Percentiles rank a stretch among this genome's conserved stretches.
phyloP scores from a whole-genome alignment of 2,113 vertebrate genomes.

The Puntigrus tetrazona region DNA sequence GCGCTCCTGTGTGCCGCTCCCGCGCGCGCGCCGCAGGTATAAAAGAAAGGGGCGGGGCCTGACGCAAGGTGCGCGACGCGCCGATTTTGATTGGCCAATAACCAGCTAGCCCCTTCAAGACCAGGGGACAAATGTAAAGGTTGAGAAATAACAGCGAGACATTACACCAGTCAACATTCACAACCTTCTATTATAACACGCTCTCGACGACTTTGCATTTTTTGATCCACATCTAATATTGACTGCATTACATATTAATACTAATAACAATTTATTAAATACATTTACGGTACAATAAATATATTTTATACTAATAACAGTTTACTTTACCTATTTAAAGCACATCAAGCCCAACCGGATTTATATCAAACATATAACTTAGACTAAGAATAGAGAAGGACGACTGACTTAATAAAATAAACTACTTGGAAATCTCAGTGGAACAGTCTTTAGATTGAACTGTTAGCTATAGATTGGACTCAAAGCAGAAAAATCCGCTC shows the following conservation, averaged over 20 bases:
- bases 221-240: too few species aligned
- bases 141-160: background rate
- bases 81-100: background rate
- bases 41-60: background rate
- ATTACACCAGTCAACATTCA: too few species aligned
- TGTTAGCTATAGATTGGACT: background rate
- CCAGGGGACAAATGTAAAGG: background rate
- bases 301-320: too few species aligned
- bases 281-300: too few species aligned
- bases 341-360: too few species aligned
- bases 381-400: background rate
- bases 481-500: conserved; percentile 23
- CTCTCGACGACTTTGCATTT: too few species aligned
- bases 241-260: too few species aligned
- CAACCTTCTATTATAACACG: too few species aligned
- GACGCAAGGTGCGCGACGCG: background rate
- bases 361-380: background rate
- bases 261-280: too few species aligned
- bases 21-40: background rate
- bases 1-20: background rate
- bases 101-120: background rate
- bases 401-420: background rate
- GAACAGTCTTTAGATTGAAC: background rate
- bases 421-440: background rate
- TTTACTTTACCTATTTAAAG: too few species aligned